Evolutionary conservation across 2,113 vertebrate genomes (phyloP).

Genomic region (Emberiza fucata): DNA sequence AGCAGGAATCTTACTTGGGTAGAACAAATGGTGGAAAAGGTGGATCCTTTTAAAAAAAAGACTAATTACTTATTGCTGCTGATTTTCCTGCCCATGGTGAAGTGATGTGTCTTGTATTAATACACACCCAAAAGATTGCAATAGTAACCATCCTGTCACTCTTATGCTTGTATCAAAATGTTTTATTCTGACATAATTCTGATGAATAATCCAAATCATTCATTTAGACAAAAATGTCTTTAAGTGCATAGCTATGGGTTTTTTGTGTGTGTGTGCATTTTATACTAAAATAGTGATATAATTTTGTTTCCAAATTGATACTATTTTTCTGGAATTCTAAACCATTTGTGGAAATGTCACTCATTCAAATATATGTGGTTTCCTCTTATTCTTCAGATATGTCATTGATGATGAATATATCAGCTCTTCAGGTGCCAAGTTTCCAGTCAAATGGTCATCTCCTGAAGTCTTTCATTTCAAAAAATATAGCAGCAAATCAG

Average conservation of each 20-base stretch:
- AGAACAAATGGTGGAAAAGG: not conserved
- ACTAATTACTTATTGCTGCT: not conserved
- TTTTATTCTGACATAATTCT: not conserved
- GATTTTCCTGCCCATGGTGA: not conserved
- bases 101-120: not conserved
- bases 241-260: not conserved
- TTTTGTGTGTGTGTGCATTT: not conserved
- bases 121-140: not conserved
- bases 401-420: slow-evolving; percentile 88
- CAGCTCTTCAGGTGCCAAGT: slow-evolving; percentile 84
- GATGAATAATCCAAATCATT: not conserved
- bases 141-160: not conserved
- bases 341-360: not conserved
- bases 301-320: not conserved
- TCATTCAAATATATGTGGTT: not conserved
- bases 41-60: not conserved
- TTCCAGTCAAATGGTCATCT: slow-evolving; percentile 90
- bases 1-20: not conserved
- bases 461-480: slow-evolving; percentile 88
- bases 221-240: not conserved
- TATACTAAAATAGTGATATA: not conserved
- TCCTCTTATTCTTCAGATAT: slow-evolving; percentile 68
- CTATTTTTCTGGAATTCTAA: not conserved
- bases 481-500: slow-evolving; percentile 90
- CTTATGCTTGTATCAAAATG: not conserved